These are phyloP conservation scores for Rhagonycha lutea DNA, from an alignment of 2,888 invertebrate species.

Conservation along the genomic window DNA sequence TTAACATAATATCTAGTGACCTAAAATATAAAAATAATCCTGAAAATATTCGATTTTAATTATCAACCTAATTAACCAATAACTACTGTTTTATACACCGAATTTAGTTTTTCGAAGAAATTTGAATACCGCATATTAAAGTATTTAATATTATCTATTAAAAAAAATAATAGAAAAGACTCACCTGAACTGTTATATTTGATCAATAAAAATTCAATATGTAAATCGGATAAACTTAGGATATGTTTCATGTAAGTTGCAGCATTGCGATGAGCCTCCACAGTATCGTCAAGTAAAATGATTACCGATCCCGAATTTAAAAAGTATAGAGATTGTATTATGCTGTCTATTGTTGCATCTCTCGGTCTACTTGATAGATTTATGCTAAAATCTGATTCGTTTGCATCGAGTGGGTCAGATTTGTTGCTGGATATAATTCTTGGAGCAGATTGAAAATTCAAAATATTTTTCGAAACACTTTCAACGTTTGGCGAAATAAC, in stretches of 20 bases:
- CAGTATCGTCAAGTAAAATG: slow-evolving; percentile 43
- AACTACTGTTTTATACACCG: no score
- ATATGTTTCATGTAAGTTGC: slow-evolving; percentile 36
- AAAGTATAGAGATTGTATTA: background rate
- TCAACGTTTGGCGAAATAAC: background rate
- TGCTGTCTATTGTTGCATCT: background rate
- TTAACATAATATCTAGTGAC: no score
- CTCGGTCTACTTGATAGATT: background rate
- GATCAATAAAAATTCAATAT: slow-evolving; percentile 43
- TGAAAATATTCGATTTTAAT: no score
- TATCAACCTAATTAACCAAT: no score
- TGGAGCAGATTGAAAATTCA: background rate
- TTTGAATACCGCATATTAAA: no score
- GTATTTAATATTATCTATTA: no score
- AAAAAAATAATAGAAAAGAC: background rate
- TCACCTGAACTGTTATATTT: slow-evolving; percentile 48
- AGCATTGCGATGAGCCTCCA: slow-evolving; percentile 35
- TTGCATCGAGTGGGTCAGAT: background rate
- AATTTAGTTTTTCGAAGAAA: no score
- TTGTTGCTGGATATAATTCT: background rate
- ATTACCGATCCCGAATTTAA: slow-evolving; percentile 34
- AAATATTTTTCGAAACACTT: background rate
- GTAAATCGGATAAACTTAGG: slow-evolving; percentile 29
- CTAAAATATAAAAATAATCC: no score
- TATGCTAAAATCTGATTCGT: background rate